These are phyloP conservation scores for Rhinolophus ferrumequinum DNA, from an alignment of 2,113 vertebrate species.

Conservation along the genomic window DNA sequence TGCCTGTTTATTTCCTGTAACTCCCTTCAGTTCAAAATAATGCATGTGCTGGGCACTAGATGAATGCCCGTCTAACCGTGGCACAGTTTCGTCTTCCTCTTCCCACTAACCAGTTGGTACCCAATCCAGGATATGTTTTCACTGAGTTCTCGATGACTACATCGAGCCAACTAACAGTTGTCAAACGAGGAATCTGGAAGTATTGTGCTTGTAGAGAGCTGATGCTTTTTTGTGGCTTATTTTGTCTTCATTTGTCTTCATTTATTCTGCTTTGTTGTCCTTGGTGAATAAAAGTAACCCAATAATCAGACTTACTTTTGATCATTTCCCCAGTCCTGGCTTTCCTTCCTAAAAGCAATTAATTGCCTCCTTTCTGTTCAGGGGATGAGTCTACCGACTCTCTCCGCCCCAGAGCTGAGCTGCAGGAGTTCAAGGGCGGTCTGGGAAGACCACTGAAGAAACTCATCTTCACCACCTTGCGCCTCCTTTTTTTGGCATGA, in stretches of 20 bases:
- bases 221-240: neutral
- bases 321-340: neutral
- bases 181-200: neutral
- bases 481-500: neutral
- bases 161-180: neutral
- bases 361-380: neutral
- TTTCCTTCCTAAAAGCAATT: constrained; percentile 5
- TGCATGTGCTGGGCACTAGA: accelerated
- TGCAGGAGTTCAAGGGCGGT: neutral
- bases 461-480: neutral
- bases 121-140: neutral
- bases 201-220: neutral
- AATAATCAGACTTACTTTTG: neutral
- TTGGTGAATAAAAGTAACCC: neutral
- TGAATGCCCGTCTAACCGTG: neutral
- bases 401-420: neutral
- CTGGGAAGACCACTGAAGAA: neutral
- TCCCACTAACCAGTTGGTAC: neutral
- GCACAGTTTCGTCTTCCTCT: neutral
- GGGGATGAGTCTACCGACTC: neutral
- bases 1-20: neutral
- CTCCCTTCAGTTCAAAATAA: neutral
- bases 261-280: neutral
- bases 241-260: neutral
- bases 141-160: neutral